Evolutionary conservation across 2,113 vertebrate species (phyloP).

Genomic region (Procavia capensis): DNA sequence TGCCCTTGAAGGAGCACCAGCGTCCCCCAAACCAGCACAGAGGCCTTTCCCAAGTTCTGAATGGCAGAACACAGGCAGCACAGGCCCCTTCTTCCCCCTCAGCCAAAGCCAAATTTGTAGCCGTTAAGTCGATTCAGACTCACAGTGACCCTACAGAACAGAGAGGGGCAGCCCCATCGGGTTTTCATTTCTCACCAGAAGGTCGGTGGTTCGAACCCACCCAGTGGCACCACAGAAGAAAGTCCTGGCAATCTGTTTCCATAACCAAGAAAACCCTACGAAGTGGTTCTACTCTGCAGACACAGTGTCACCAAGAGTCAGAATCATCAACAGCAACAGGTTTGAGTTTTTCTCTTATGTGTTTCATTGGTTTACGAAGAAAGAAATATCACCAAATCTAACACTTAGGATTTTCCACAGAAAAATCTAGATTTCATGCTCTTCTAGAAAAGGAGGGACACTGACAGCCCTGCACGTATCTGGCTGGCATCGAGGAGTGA

Average conservation of each 20-base stretch:
- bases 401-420: background rate
- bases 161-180: too few relatives aligned
- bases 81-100: background rate
- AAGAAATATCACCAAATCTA: background rate
- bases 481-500: background rate
- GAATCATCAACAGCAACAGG: background rate
- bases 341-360: background rate
- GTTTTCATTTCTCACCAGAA: background rate
- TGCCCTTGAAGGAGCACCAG: background rate
- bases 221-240: background rate
- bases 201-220: background rate
- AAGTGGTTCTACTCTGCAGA: background rate
- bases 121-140: too few relatives aligned
- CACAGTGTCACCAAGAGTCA: background rate
- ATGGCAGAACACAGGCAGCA: background rate
- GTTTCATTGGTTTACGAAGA: background rate
- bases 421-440: background rate
- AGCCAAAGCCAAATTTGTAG: too few relatives aligned
- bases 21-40: background rate
- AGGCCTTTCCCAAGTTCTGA: background rate
- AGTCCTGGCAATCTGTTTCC: background rate
- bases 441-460: background rate
- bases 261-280: background rate
- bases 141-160: too few relatives aligned
- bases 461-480: background rate